Evolutionary conservation across 2,797 vertebrate genomes (phyloP).

Genomic region (Todus mexicanus): DNA sequence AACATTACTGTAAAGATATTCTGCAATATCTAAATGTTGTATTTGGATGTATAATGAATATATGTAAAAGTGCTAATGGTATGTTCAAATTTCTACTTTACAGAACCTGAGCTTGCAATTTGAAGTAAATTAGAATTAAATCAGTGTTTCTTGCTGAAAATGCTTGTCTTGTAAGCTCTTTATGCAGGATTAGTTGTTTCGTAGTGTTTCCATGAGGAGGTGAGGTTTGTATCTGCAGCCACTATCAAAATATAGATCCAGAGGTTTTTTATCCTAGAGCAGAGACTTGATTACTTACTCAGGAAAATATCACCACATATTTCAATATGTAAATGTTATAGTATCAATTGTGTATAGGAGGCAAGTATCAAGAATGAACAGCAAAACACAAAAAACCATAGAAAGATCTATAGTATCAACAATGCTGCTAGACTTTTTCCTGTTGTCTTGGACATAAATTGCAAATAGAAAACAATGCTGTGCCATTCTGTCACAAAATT

Average conservation of each 20-base stretch:
- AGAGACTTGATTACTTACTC: not conserved
- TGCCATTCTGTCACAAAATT: constrained; percentile 38
- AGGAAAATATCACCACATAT: not conserved
- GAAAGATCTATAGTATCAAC: not conserved
- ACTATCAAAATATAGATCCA: not conserved
- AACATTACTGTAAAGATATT: not conserved
- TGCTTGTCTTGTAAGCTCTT: not conserved
- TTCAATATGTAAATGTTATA: not conserved
- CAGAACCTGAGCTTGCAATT: not conserved
- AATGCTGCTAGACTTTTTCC: not conserved
- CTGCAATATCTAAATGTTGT: not conserved
- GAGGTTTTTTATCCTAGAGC: not conserved
- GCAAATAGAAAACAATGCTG: not conserved
- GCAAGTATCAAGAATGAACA: not conserved
- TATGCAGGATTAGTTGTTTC: not conserved
- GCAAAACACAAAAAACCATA: not conserved
- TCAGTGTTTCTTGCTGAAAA: not conserved
- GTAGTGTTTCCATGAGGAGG: not conserved
- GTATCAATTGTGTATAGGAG: not conserved
- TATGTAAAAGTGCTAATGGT: not conserved
- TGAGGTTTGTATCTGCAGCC: not conserved
- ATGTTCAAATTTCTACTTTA: not conserved
- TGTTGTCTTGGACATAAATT: constrained; percentile 17
- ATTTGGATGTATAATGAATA: not conserved
- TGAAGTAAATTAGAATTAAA: not conserved